Percentiles rank a stretch among this genome's conserved stretches.
These are phyloP conservation scores for Patella ulyssiponensis DNA, from an alignment of 2,888 invertebrate genomes.

Conservation along the genomic window DNA sequence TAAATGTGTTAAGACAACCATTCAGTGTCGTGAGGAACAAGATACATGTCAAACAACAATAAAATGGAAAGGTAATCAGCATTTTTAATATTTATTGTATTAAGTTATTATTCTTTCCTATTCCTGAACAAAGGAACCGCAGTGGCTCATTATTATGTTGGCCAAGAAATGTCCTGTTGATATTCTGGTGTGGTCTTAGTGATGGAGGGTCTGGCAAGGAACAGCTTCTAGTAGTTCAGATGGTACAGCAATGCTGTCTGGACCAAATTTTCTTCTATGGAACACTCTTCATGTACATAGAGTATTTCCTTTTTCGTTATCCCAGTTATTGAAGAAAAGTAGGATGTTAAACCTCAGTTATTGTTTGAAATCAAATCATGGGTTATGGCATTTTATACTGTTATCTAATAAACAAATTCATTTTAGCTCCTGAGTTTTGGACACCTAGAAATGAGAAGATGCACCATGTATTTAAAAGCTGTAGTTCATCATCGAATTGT, in stretches of 20 bases:
- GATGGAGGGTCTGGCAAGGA: too few species aligned
- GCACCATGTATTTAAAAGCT: slow-evolving; percentile 91
- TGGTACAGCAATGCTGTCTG: too few species aligned
- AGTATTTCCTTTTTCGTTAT: too few species aligned
- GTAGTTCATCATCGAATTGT: slow-evolving; percentile 87
- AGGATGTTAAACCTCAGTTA: too few species aligned
- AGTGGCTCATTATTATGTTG: neutral
- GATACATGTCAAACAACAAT: slow-evolving; percentile 91
- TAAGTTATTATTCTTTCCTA: neutral
- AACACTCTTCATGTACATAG: too few species aligned
- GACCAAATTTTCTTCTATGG: too few species aligned
- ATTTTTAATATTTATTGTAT: neutral
- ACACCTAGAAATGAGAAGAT: slow-evolving; percentile 92
- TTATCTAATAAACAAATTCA: neutral
- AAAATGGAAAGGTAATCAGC: slow-evolving; percentile 88
- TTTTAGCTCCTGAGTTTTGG: slow-evolving; percentile 91
- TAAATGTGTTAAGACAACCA: slow-evolving; percentile 92
- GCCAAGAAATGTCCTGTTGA: neutral
- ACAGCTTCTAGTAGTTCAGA: too few species aligned
- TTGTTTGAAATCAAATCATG: too few species aligned
- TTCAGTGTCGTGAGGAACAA: slow-evolving; percentile 87
- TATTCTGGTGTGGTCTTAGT: neutral
- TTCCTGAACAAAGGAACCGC: neutral
- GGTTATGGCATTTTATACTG: too few species aligned
- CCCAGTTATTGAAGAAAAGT: too few species aligned